A percentile compares a stretch with the other conserved stretches of the same genome.
Evolutionary conservation across 2,888 invertebrate genomes (phyloP).

Genomic region (Lepidonotus clava): DNA sequence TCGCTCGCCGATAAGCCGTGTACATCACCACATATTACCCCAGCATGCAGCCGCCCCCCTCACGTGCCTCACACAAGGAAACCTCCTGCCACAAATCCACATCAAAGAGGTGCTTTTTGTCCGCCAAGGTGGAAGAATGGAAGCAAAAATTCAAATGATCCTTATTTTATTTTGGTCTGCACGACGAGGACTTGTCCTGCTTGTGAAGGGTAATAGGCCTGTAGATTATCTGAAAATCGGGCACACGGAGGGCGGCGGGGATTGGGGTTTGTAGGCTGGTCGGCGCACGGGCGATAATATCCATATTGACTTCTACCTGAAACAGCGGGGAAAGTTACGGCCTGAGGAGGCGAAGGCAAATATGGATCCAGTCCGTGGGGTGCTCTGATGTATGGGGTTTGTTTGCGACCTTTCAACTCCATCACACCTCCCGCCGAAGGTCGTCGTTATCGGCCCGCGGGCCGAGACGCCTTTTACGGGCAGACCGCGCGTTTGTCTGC

Average conservation of each 20-base stretch:
- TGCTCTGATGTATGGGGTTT: constrained; percentile 20
- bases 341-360: background rate
- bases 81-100: background rate
- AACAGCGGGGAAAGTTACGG: background rate
- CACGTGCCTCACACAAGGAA: too few species aligned
- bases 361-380: constrained; percentile 10
- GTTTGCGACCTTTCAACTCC: constrained; percentile 39
- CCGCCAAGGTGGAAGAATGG: too few species aligned
- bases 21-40: constrained; percentile 26
- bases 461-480: background rate
- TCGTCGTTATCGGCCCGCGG: background rate
- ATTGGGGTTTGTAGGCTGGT: too few species aligned
- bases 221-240: too few species aligned
- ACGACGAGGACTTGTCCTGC: too few species aligned
- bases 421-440: constrained; percentile 40
- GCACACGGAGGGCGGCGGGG: background rate
- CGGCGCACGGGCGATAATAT: background rate
- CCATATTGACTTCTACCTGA: constrained; percentile 2
- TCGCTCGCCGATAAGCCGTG: background rate
- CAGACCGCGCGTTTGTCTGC: background rate
- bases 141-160: too few species aligned
- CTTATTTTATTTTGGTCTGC: too few species aligned
- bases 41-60: background rate
- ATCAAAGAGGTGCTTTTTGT: too few species aligned
- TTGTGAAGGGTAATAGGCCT: too few species aligned